Evolutionary conservation across 2,797 vertebrate genomes (phyloP), one percentile per base, ranked within the genome.

Genomic region (Serranus cabrilla): DNA sequence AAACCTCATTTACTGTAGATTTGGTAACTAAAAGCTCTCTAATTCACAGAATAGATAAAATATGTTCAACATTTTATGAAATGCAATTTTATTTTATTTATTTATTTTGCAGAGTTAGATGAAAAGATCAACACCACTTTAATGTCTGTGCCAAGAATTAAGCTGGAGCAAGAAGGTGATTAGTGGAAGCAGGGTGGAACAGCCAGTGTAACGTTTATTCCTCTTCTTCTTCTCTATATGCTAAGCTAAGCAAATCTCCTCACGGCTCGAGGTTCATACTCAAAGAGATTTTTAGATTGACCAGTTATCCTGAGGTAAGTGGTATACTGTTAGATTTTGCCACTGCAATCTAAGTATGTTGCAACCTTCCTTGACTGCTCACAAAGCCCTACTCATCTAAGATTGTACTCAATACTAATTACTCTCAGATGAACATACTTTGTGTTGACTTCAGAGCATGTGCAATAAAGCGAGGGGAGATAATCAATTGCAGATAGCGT

Each of bases 1-100:
- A 63, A 11, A 81, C 63, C 5, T 40, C 2, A 49, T 67, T 56
- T 66, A 51, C 16, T 45, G 31, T n/a, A n/a, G 27, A 60, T 12
- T 4, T 71, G 39, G 8, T 27, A 25, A 21, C 49, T 23, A 60
- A 51, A 56, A 27, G 1, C n/a, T 45, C 0, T 37, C 17, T 25
- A 12, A 16, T 20, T 43, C 21, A 58, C 23, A 58, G 13, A 6
- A 58, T 46, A 11, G 31, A 66, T 11, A 39, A 17, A 52, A n/a
- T 4, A n/a, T 0, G 13, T 31, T 18, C 1, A 6, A 55, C 16
- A 56, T 55, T 55, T 43, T n/a, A 21, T 8, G 8, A 23, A 49
- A 27, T 14, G 20, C 1, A 9, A 2, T 25, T 27, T 25, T 43
- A 3, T 20, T 13, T 16, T 21, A 5, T 20, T n/a, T 31, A 31